phyloP scores from a whole-genome alignment of 2,113 vertebrate species.

The Phainopepla nitens region DNA sequence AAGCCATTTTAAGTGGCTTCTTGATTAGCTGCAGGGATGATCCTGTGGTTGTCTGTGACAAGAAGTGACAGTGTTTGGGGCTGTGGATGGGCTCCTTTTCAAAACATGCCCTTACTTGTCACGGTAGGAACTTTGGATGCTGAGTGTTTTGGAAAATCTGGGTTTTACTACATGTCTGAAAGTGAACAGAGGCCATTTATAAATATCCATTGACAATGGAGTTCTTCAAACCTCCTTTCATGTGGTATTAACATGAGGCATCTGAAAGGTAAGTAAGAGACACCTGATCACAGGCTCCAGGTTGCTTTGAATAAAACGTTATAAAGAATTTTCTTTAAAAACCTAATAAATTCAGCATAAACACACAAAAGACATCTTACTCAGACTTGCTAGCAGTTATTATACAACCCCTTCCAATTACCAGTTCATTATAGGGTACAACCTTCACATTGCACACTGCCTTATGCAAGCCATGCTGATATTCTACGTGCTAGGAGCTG shows the following conservation, averaged over 20 bases:
- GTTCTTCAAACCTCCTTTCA: background rate
- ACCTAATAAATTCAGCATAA: background rate
- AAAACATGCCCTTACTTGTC: background rate
- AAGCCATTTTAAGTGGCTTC: background rate
- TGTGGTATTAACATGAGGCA: background rate
- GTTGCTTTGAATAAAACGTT: background rate
- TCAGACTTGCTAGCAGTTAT: background rate
- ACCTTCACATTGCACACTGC: background rate
- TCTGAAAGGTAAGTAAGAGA: background rate
- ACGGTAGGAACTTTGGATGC: background rate
- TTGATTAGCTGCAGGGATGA: background rate
- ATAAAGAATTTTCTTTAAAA: background rate
- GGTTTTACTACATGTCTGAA: background rate
- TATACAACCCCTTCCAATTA: background rate
- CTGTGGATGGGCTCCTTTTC: background rate
- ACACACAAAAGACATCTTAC: background rate
- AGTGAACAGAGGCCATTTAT: background rate
- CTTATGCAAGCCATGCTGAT: background rate
- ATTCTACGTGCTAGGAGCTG: background rate
- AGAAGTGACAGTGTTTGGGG: background rate
- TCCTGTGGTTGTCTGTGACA: background rate
- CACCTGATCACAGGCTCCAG: background rate
- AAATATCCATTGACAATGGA: rapidly evolving
- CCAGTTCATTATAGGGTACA: background rate
- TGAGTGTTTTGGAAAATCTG: background rate